Conservation (phyloP, 2,113 vertebrate genomes). For the Micronycteris hirsuta region DNA sequence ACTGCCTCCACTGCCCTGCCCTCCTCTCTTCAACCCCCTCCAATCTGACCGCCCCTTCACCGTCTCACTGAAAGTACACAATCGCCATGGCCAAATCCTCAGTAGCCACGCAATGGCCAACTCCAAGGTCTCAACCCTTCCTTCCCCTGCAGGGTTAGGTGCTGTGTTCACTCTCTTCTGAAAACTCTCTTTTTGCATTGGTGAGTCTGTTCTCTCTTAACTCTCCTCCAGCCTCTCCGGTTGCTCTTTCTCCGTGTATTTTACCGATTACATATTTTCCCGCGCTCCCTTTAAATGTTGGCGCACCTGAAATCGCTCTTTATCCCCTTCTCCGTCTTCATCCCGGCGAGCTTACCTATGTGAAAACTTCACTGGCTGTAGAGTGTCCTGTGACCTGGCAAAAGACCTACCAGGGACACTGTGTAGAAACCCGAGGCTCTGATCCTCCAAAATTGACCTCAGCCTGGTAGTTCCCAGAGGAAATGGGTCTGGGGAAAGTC, state of each 20-base stretch:
- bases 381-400: neutral
- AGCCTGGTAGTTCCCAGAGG: neutral
- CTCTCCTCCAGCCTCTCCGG: neutral
- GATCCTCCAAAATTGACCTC: neutral
- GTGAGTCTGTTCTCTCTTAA: neutral
- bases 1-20: neutral
- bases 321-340: neutral
- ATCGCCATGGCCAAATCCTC: no score
- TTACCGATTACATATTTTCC: no score
- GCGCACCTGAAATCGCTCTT: no score
- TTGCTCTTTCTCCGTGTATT: neutral
- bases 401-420: neutral
- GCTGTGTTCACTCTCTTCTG: neutral
- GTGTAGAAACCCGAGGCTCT: neutral
- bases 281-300: neutral
- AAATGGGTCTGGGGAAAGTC: neutral
- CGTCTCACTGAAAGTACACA: neutral
- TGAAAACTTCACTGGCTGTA: neutral
- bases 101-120: rapidly evolving
- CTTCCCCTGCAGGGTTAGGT: no score
- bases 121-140: rapidly evolving
- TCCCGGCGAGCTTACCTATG: rapidly evolving
- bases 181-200: neutral
- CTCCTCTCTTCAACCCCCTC: neutral
- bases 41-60: neutral